Base-by-base conservation (phyloP, 92 coral and sea anemone genomes). In the Zoanthus gigantus region DNA sequence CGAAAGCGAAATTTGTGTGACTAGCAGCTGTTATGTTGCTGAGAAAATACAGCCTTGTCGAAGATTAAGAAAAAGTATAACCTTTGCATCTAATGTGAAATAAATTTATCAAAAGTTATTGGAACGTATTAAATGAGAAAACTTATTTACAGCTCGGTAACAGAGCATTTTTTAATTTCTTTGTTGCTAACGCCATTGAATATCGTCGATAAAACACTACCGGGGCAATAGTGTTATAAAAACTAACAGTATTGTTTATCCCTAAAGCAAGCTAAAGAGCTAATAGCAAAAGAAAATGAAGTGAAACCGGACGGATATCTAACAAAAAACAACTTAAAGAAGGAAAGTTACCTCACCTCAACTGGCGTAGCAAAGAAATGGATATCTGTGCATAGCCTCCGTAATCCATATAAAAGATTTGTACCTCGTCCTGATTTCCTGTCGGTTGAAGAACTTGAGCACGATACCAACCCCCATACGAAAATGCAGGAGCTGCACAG, bases 381-480 rank as follows among this genome's bases (percentile, higher is more conserved):
- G 97, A 93, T 34, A 97, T 89, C 1, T 92, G 78, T 9, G 96
- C 95, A 63, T 92, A 92, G 23, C 99, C 99, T 44, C 99, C 99
- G 87, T 97, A 97, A 86, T 97, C 99, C 87, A 97, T 87, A 57
- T 95, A 97, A 53, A 93, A 91, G 10, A 97, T 96, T 76, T 97
- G 97, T 7, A 97, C 98, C 42, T 97, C 99, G 76, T 93, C 97
- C 17, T 94, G 94, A 71, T 91, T 97, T 46, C 92, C 95, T 30
- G 96, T 91, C 18, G 96, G 91, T 14, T 96, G 98, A 28, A 97
- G 83, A 44, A 97, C 98, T 69, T 97, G 99, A 0, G 98, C 98
- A 12, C 99, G 84, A 82, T 94, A 93, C 98, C 99, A 97, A 9
- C 99, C 98, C 68, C 93, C 95, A 53, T 95, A 95, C 30, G 98